phyloP scores from a whole-genome alignment of 2,797 vertebrate genomes.

The Anguilla megastoma region DNA sequence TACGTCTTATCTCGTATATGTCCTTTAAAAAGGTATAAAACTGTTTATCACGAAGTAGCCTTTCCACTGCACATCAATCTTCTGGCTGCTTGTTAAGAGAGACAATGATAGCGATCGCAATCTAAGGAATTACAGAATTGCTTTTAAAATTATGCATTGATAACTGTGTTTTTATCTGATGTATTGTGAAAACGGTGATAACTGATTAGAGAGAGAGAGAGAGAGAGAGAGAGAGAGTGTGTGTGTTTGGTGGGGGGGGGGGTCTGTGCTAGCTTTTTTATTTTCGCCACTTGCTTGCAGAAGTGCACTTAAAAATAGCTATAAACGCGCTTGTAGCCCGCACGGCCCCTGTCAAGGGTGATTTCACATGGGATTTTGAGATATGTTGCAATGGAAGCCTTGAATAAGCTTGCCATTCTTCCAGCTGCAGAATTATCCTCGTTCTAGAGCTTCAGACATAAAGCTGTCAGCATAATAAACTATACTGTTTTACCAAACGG shows the following conservation, averaged over 20 bases:
- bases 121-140: not conserved
- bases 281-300: conserved; percentile 21
- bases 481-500: not conserved
- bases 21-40: not conserved
- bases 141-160: not conserved
- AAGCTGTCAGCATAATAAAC: not conserved
- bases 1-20: not conserved
- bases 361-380: conserved; percentile 19
- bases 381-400: conserved; percentile 7
- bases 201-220: not conserved
- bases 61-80: not conserved
- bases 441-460: too few species aligned
- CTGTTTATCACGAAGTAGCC: not conserved
- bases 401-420: not conserved
- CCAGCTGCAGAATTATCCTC: not conserved
- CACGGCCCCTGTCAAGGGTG: conserved; percentile 17
- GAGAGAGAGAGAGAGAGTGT: not conserved
- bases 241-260: too few species aligned
- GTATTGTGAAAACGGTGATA: not conserved
- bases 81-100: not conserved
- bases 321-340: conserved; percentile 23
- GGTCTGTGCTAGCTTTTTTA: not conserved
- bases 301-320: conserved; percentile 21
- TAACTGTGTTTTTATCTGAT: not conserved
- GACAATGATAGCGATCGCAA: not conserved